Conservation (phyloP, 2,797 vertebrate species). For the Limnodromus scolopaceus region DNA sequence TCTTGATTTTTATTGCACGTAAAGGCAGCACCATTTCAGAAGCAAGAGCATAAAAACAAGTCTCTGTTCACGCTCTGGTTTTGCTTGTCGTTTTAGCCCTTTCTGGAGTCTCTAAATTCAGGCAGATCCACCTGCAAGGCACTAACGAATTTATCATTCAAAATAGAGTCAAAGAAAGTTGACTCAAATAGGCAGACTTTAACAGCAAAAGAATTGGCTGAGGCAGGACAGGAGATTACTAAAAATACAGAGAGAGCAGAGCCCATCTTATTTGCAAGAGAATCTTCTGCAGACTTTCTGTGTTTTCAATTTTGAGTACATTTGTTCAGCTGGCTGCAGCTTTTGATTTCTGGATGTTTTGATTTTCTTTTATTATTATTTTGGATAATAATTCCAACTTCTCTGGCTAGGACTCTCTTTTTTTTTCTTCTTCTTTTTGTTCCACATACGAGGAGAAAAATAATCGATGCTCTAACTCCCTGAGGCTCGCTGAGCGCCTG, state of each 20-base stretch:
- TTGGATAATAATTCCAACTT: conserved; percentile 41
- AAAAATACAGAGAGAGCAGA: conserved; percentile 12
- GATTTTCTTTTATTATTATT: conserved; percentile 43
- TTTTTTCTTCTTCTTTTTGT: background rate
- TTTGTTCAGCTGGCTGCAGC: conserved; percentile 54
- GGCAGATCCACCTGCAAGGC: conserved; percentile 18
- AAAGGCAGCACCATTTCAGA: background rate
- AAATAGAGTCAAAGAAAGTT: background rate
- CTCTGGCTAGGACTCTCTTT: background rate
- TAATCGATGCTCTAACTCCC: conserved; percentile 58
- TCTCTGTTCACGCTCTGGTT: background rate
- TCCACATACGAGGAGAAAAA: conserved; percentile 11
- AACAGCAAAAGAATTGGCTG: conserved; percentile 3
- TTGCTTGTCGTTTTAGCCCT: background rate
- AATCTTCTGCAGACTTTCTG: conserved; percentile 13
- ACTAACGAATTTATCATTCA: conserved; percentile 23
- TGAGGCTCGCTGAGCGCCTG: conserved; percentile 21
- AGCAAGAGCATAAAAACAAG: background rate
- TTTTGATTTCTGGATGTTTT: conserved; percentile 48
- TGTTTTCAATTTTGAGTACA: conserved; percentile 52
- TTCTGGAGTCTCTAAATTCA: background rate
- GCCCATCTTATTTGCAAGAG: background rate
- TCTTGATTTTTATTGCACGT: conserved; percentile 63
- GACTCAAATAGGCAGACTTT: background rate
- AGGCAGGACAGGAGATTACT: background rate